Base-by-base conservation (phyloP, 2,113 vertebrate genomes). In the Chaetorhynchus papuensis region DNA sequence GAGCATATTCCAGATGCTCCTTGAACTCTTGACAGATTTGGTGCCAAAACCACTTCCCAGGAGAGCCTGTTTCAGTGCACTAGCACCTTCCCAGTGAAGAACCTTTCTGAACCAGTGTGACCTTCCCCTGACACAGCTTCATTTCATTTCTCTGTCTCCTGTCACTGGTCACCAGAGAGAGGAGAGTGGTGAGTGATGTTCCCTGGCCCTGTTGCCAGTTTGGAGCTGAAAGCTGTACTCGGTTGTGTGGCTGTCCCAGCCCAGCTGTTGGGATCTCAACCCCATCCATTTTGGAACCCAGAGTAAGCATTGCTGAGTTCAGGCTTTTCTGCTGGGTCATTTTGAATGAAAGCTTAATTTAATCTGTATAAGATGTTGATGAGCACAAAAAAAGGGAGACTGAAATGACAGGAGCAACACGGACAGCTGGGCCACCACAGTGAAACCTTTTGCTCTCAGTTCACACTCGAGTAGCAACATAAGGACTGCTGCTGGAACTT, bases 101-200 rank as follows among this genome's bases (percentile, higher is more conserved):
- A 3, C 42, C 23, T 80, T 71, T 80, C 42, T 49, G 7, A 18
- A 9, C 18, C 47, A 20, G 1, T 39, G 33, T 66, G 50, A 60
- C 6, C 26, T 74, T 93, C 1, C 14, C 20, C 27, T 65, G 42
- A 8, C 0, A 1, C 10, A 21, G 27, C 53, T 80, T 44, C n/a
- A 2, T 63, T 60, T 30, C 11, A 1, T 53, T 70, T 76, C 27
- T 27, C 52, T 1, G 0, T 39, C 23, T 65, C 39, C 42, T 64
- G 1, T 37, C 4, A 5, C 17, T 68, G 79, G 7, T 39, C 49
- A 22, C 18, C 39, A 49, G 80, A 21, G 66, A 37, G 39, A 22
- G 19, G 31, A 42, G 41, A 68, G 12, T 26, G 1, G 0, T 5
- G 28, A 28, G 17, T 3, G 3, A 4, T 1, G 2, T 53, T 79